phyloP scores from a whole-genome alignment of 2,797 vertebrate species.

The Picus viridis region DNA sequence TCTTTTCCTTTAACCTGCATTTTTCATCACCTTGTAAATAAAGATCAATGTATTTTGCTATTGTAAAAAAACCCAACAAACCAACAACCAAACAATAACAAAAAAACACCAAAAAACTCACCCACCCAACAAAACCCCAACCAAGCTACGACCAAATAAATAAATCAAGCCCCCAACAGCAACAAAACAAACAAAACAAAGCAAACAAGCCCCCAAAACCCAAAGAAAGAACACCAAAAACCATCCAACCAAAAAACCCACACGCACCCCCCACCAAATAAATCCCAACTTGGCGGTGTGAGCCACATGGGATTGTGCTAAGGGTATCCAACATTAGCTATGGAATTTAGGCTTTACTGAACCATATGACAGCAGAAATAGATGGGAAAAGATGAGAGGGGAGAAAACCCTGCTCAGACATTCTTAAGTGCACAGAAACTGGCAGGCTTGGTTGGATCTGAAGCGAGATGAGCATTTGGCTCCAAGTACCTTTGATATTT shows the following conservation, averaged over 20 bases:
- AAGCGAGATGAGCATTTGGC: slow-evolving; percentile 29
- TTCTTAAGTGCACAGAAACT: neutral
- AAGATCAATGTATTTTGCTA: neutral
- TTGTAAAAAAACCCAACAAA: neutral
- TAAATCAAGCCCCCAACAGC: no score
- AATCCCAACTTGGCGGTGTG: neutral
- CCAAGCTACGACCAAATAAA: no score
- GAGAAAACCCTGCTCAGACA: neutral
- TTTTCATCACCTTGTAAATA: neutral
- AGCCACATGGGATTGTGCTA: neutral
- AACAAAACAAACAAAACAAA: neutral
- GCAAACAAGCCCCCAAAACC: no score
- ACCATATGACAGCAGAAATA: neutral
- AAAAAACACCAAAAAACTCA: no score
- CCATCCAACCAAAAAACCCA: no score
- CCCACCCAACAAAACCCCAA: neutral
- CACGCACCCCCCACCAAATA: no score
- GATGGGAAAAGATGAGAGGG: neutral
- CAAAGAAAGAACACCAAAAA: no score
- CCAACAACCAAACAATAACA: no score
- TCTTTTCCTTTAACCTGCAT: neutral
- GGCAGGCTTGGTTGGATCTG: neutral
- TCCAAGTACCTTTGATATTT: slow-evolving; percentile 52
- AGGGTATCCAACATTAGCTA: neutral
- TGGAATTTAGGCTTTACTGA: neutral